Base-by-base conservation (phyloP, 2,113 vertebrate species). In the Nibea albiflora region DNA sequence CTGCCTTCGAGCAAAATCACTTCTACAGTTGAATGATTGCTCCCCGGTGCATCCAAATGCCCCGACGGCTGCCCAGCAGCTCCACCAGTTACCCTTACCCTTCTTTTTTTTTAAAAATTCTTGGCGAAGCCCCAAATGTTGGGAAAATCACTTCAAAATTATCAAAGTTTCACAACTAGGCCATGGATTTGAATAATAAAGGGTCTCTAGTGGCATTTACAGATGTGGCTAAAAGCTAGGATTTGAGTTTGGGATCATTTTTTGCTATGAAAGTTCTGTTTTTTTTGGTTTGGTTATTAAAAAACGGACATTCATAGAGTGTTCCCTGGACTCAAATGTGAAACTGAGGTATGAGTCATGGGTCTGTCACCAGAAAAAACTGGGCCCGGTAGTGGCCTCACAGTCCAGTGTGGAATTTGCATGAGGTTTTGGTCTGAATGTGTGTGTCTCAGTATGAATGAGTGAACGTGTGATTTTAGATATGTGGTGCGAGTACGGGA, bases 21-120 rank as follows among this genome's bases (percentile, higher is more conserved):
- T 46, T 75, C 68, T 72, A 78, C 81, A 83, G 57, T 81, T 78
- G 60, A 73, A 24, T 62, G 53, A 65, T 85, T 81, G 79, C 80
- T 73, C 71, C 24, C 14, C 60, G 31, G 60, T 72, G 71, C 73
- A 53, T 39, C 66, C 72, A 63, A 42, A 78, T 56, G 66, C 68
- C 73, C 64, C 20, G 39, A 60, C 77, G 81, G 67, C 82, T 75
- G 53, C 57, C 79, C 76, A 70, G 26, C 60, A 49, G 39, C 56
- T 28, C 49, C 58, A 58, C 49, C 58, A 63, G 54, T 60, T 67
- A 57, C 53, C 53, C 63, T 9, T 24, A 44, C 22, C 31, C 26
- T 17, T 56, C 22, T 58, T 35, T 17, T 2, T 20, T 20, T 54
- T 46, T 42, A 26, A 28, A 28, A 28, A 28, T 56, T 4, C 24